These are phyloP conservation scores for Leistus spinibarbis DNA, from an alignment of 2,888 invertebrate genomes.

Conservation along the genomic window DNA sequence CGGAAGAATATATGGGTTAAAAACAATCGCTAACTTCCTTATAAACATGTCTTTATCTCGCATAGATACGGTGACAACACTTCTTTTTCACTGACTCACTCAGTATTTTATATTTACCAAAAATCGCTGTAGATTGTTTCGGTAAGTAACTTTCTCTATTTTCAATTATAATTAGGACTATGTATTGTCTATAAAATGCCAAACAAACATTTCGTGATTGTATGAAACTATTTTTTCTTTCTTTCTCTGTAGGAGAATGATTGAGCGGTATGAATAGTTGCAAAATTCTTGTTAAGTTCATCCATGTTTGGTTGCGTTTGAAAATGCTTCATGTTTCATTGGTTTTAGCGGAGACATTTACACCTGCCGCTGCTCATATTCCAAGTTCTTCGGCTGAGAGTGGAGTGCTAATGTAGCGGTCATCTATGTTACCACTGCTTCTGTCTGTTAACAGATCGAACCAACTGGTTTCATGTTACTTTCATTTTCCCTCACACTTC, in stretches of 20 bases:
- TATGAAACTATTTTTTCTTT: too few relatives aligned
- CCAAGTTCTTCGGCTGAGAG: background rate
- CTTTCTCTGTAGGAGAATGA: too few relatives aligned
- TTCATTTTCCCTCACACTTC: background rate
- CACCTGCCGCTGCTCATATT: background rate
- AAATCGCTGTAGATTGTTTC: too few relatives aligned
- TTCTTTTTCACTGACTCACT: too few relatives aligned
- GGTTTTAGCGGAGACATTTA: conserved; percentile 6
- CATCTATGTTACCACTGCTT: conserved; percentile 1
- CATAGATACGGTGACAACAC: too few relatives aligned
- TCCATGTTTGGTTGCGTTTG: background rate
- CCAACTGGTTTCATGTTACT: background rate
- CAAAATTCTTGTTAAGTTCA: background rate
- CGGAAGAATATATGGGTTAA: background rate
- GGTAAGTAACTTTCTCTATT: too few relatives aligned
- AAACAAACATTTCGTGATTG: too few relatives aligned
- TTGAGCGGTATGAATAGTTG: too few relatives aligned
- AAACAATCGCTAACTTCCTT: background rate
- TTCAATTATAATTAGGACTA: too few relatives aligned
- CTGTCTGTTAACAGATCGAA: background rate
- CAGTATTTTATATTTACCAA: too few relatives aligned
- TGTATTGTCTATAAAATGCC: too few relatives aligned
- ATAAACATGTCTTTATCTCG: background rate
- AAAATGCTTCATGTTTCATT: conserved; percentile 11
- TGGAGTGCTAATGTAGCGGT: conserved; percentile 2